Evolutionary conservation across 2,797 vertebrate genomes (phyloP).

Genomic region (Arnoldichthys spilopterus): DNA sequence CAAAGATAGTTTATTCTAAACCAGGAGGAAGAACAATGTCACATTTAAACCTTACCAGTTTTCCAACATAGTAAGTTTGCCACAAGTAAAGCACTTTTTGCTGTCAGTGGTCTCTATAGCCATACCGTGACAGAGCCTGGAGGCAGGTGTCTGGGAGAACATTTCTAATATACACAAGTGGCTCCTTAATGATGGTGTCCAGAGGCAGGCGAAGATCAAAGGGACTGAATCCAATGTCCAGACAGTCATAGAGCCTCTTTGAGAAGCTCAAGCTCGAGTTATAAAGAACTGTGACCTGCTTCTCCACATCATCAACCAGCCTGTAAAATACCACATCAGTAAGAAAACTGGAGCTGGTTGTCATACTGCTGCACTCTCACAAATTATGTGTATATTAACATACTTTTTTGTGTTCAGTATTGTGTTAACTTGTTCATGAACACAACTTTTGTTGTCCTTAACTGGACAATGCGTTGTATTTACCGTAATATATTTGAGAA

Average conservation of each 20-base stretch:
- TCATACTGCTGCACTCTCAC: neutral
- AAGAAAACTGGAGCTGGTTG: neutral
- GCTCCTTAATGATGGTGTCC: slow-evolving; percentile 66
- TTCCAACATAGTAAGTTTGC: neutral
- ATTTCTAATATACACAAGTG: slow-evolving; percentile 75
- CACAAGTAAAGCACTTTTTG: too few species aligned
- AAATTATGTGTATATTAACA: neutral
- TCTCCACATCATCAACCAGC: slow-evolving; percentile 61
- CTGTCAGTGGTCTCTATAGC: neutral
- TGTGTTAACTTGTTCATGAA: too few species aligned
- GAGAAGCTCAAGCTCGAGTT: slow-evolving; percentile 80
- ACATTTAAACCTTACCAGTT: neutral
- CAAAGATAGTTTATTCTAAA: slow-evolving; percentile 78
- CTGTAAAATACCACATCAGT: slow-evolving; percentile 67
- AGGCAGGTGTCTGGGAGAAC: slow-evolving; percentile 68
- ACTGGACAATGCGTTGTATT: too few species aligned
- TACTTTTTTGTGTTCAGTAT: too few species aligned
- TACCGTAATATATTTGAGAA: too few species aligned
- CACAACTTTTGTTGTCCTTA: too few species aligned
- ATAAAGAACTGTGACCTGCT: slow-evolving; percentile 77
- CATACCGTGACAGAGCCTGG: slow-evolving; percentile 82
- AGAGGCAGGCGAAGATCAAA: slow-evolving; percentile 75
- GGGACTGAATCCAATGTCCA: slow-evolving; percentile 75
- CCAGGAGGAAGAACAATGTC: neutral
- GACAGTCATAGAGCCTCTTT: slow-evolving; percentile 76